A percentile compares a stretch with the other conserved stretches of the same genome.
Conservation (phyloP, 2,113 vertebrate genomes). For the Macquaria ambigua region DNA sequence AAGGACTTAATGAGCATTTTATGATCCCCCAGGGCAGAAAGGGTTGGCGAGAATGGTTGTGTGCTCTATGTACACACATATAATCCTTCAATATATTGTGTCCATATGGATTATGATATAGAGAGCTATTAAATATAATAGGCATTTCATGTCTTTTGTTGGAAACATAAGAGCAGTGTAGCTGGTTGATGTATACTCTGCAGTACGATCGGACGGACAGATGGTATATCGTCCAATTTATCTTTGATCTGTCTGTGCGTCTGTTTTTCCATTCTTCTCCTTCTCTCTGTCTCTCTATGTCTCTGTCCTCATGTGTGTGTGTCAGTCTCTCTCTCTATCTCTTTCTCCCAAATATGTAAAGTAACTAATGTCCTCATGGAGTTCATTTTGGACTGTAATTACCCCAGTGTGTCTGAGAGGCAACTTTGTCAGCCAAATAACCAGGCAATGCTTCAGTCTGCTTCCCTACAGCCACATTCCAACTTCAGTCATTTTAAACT, state of each 20-base stretch:
- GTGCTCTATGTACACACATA: conserved; percentile 71
- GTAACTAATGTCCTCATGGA: conserved; percentile 28
- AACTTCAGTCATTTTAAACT: conserved; percentile 16
- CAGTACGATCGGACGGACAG: conserved; percentile 6
- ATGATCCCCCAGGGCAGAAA: conserved; percentile 71
- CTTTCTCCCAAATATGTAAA: conserved; percentile 14
- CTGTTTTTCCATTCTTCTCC: neutral
- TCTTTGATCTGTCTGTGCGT: conserved; percentile 12
- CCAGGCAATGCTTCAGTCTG: conserved; percentile 13
- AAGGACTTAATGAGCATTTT: conserved; percentile 82
- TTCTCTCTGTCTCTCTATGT: neutral
- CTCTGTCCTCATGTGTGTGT: neutral
- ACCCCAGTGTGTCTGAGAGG: conserved; percentile 31
- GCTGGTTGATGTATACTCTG: conserved; percentile 31
- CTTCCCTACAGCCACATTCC: conserved; percentile 27
- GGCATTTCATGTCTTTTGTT: conserved; percentile 53
- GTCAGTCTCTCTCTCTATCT: neutral
- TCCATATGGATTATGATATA: conserved; percentile 75
- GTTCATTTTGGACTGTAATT: conserved; percentile 63
- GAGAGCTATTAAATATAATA: conserved; percentile 57
- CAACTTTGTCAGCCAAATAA: conserved; percentile 49
- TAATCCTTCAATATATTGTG: conserved; percentile 69
- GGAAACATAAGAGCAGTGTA: conserved; percentile 34
- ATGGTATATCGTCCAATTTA: conserved; percentile 12
- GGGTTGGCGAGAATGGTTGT: conserved; percentile 48